Base-by-base conservation (phyloP, 2,888 invertebrate species). In the Leptura quadrifasciata region DNA sequence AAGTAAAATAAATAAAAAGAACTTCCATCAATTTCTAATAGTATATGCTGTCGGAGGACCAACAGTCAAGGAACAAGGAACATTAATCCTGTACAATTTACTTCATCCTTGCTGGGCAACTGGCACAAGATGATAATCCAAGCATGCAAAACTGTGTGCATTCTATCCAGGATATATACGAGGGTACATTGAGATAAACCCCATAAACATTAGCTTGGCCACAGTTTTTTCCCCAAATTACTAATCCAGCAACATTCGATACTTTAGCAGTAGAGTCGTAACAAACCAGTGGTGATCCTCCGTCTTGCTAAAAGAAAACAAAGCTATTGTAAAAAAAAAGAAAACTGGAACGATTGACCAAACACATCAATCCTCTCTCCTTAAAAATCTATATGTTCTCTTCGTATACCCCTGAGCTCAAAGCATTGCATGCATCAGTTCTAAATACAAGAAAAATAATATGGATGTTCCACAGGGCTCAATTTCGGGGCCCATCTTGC, bases 111-210 rank as follows among this genome's bases (percentile, higher is more conserved):
- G 73, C 52, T 3, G 73, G 80, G 64, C 81, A 81, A 67, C 54
- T 75, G n/a, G 47, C 39, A 64, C 81, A 81, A 21, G 58, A 61
- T 6, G 18, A n/a, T 20, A 75, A 69, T 31, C 74, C 71, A 12
- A 58, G 31, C 17, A 81, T 72, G 67, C 80, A 81, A 27, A 57
- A 63, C 60, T 78, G 57, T 10, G 79, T 79, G 55, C 77, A 79
- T 81, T 92, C 91, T 87, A 95, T 94, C 94, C 94, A 96, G 3
- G 92, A 89, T 63, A 93, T 85, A 78, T 93, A 92, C 10, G 91
- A 92, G 3, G 92, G 92, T 1, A 96, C 91, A 84, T 95, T 95
- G 39, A 94, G 93, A 85, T 96, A 96, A 24, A 94, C 95, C 0
- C 93, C 96, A 0, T 95, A 94, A 12, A 95, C 92, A 75, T 93